These are phyloP conservation scores for Xiphias gladius DNA, from an alignment of 2,113 vertebrate genomes.

Conservation along the genomic window DNA sequence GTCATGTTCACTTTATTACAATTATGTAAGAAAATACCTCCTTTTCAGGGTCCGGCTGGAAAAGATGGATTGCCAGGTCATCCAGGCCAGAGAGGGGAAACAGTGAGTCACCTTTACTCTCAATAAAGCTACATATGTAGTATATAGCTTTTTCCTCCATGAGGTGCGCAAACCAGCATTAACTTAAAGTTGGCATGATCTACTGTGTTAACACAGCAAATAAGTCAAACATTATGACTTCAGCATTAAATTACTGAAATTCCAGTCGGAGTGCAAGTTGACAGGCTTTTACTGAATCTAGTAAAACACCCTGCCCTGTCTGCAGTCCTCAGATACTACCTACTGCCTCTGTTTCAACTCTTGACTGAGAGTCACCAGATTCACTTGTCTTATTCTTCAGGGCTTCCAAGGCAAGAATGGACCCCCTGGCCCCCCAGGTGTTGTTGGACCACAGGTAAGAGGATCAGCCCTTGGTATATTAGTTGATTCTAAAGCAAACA, in stretches of 20 bases:
- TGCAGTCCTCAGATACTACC: slow-evolving; percentile 2
- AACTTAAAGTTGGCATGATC: slow-evolving; percentile 11
- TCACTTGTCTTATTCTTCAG: slow-evolving; percentile 71
- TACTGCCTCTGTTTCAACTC: neutral
- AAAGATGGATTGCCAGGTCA: slow-evolving; percentile 93
- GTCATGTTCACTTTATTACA: neutral
- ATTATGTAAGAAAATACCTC: slow-evolving; percentile 24
- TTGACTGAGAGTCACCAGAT: slow-evolving; percentile 10
- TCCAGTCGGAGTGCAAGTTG: slow-evolving; percentile 8
- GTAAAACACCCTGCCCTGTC: slow-evolving; percentile 5
- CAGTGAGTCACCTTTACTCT: slow-evolving; percentile 81
- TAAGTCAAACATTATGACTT: slow-evolving; percentile 4
- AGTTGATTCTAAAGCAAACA: neutral
- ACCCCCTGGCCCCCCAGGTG: slow-evolving; percentile 89
- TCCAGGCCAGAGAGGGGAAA: slow-evolving; percentile 92
- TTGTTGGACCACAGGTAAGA: slow-evolving; percentile 93
- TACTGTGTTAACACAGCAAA: slow-evolving; percentile 7
- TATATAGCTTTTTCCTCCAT: neutral
- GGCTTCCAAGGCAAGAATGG: slow-evolving; percentile 91
- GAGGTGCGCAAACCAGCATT: neutral
- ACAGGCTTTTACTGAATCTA: slow-evolving; percentile 6
- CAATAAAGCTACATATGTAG: neutral
- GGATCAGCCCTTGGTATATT: neutral
- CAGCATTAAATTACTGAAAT: slow-evolving; percentile 12
- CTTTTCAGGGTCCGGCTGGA: slow-evolving; percentile 87